Evolutionary conservation across 2,113 vertebrate species (phyloP), one percentile per base, ranked within the genome.

Genomic region (Cariama cristata): DNA sequence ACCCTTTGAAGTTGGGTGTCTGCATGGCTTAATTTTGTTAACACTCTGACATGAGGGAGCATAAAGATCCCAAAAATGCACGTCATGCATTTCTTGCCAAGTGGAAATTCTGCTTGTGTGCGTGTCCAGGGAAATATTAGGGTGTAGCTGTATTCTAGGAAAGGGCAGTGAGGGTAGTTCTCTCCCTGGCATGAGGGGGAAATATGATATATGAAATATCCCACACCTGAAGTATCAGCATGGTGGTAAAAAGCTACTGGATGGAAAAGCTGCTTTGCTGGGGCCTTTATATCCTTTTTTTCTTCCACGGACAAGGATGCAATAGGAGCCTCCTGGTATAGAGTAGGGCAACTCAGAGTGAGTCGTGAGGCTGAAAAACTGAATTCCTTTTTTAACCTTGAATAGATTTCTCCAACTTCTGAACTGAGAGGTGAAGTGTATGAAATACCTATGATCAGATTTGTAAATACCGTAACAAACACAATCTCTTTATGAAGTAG

Each of bases 1-100:
- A 88, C 80, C 55, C 86, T 97, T 95, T 96, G 95, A 95, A 95
- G 93, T 8, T 85, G 87, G 33, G 60, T 93, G 67, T 86, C 80
- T 95, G 93, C 58, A 72, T 88, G 74, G 59, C 64, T 86, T 79
- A 45, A 77, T 80, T 93, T 91, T 86, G 69, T 68, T 62, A 58
- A 87, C 0, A 0, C 40, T 80, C 58, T 53, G 73, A 77, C 50
- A 55, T 22, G 79, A 75, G 56, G 86, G 49, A 94, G 53, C 53
- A 42, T 24, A 69, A 89, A 66, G 62, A 69, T 93, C 84, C 87
- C 6, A 6, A 76, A 93, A 92, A 89, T 18, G 64, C 44, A 53
- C 0, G 4, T 89, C 60, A 30, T 0, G 1, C 3, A 0, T 62
- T 90, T 86, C 50, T 88, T 76, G 62, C 69, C 40, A 44, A 82